Evolutionary conservation across 2,797 vertebrate genomes (phyloP), one percentile per base, ranked within the genome.

Genomic region (Myioborus miniatus): DNA sequence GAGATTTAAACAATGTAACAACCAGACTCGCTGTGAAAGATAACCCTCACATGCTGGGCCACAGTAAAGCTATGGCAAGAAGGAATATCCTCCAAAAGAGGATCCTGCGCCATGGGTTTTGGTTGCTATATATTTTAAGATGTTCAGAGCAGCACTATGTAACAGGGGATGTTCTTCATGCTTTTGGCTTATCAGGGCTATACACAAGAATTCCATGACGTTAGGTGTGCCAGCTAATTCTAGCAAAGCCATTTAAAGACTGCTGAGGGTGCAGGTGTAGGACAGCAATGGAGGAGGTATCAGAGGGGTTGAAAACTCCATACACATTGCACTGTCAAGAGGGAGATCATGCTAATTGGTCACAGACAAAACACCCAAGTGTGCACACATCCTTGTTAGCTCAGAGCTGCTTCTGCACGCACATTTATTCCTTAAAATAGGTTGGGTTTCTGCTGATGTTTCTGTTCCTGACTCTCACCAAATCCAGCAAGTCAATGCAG

Each of bases 131-230:
- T 8, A 29, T 62, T 72, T 49, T 3, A 9, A 75, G 11, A 18
- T 2, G 1, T 58, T 43, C 50, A 23, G 55, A 79, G n/a, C 0
- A 71, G 63, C 0, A 2, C 43, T 49, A 27, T 8, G 0, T 3
- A 86, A 46, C 39, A 53, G 32, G 11, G 41, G 24, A 64, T 60
- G 58, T 62, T 60, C n/a, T 15, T 74, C 4, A 8, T 3, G 4
- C 55, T 37, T 39, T 47, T 41, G 78, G 71, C 27, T 85, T 69
- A 69, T 56, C 55, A 34, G 41, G 9, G 21, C 24, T 49, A 36
- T 3, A 39, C 13, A 55, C 39, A 70, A 58, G 76, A 83, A 37
- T 34, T 34, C 41, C 30, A 46, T 1, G 0, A 65, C 76, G 56
- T 43, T 64, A 15, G 36, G 24, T 15, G 36, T 14, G 67, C 65